Base-by-base conservation (phyloP, 2,797 vertebrate species). In the Carcharodon carcharias region DNA sequence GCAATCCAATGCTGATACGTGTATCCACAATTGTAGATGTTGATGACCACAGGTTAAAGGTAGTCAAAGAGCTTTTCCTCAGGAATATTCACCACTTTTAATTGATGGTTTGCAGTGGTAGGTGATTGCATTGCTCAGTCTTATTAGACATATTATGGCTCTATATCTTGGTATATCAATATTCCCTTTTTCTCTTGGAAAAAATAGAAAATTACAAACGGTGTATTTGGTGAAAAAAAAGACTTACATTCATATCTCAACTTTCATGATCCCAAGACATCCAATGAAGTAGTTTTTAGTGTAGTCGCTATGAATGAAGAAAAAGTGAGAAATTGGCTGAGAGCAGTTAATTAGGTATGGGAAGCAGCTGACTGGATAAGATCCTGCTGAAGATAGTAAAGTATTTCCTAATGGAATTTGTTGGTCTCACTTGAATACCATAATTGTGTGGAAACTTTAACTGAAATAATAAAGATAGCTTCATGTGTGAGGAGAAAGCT, bases 21-120 rank as follows among this genome's bases (percentile, higher is more conserved):
- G 99, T 99, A 96, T 98, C 99, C 96, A 99, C 98, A 0, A 98
- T 99, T 97, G 98, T 99, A 96, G 99, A 99, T 0, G 98, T 99
- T 28, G 99, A 99, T 97, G 98, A 98, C 73, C 98, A 99, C 97
- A 98, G 99, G 97, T 98, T 99, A 97, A 99, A 99, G 98, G 99
- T 99, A 69, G 58, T 91, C 21, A 54, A 54, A 31, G 12, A 54
- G 12, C 21, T 54, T 28, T 23, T 67, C 26, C 21, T 71, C 40
- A 7, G 67, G 54, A 56, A 56, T 35, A 73, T 16, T 35, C 35
- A 31, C n/a, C 26, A 31, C 31, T 56, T 71, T 31, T 7, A 73
- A 95, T 12, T 65, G 18, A 61, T 16, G 14, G 14, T 3, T 56
- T 91, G 88, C n/a, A 16, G 4, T 35, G 14, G 50, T 50, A 91